Evolutionary conservation across 2,888 invertebrate genomes (phyloP), one percentile per base, ranked within the genome.

Genomic region (Tetragnatha montana): DNA sequence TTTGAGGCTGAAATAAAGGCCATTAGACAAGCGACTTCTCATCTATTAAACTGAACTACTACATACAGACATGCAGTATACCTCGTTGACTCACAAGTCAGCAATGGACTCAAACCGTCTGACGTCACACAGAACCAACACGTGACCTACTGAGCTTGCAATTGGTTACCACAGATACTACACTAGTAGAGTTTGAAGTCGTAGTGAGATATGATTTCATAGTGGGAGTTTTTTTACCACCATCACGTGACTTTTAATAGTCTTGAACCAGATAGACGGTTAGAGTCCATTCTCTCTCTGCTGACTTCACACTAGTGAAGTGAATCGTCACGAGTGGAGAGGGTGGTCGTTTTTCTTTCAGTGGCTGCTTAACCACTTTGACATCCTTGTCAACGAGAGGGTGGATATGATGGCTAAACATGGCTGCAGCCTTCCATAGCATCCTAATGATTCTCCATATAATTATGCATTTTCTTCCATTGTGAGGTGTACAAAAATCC

Each of bases 41-140:
- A 17, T 49, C 19, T 47, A 47, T 49, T n/a, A 14, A 50, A 17
- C 76, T 76, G 10, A n/a, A 76, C 47, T 49, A 76, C 76, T 49
- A 8, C 76, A 8, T 50, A 49, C 47, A 47, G 50, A 76, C 35
- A 76, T 19, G 76, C 76, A 47, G 49, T 76, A 14, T 76, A 49
- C 19, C 76, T 76, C 49, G 76, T 76, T 35, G 76, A 76, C 49
- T 76, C 76, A 50, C 76, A 47, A n/a, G n/a, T 76, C 76, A 47
- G 76, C 76, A 6, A 76, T 76, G n/a, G n/a, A n/a, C n/a, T n/a
- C n/a, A n/a, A n/a, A n/a, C n/a, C n/a, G n/a, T n/a, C n/a, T n/a
- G n/a, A n/a, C n/a, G n/a, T n/a, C n/a, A n/a, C n/a, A n/a, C n/a
- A n/a, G n/a, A n/a, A n/a, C n/a, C n/a, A n/a, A n/a, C n/a, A n/a